Evolutionary conservation across 1,140 invertebrate species (phyloP).

Genomic region (Drosophila pachea): DNA sequence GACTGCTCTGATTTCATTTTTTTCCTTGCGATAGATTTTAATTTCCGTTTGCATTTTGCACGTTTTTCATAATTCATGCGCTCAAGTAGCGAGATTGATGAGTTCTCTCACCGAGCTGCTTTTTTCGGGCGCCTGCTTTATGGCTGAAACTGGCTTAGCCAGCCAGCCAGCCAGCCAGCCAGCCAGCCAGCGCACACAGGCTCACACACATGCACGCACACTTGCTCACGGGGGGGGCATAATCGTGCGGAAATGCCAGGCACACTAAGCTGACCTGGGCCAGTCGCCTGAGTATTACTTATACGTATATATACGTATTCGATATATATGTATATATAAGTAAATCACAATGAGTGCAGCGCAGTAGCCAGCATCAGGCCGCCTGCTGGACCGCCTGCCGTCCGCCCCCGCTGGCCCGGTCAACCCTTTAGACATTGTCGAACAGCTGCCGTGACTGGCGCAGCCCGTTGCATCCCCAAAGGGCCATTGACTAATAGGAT

Average conservation of each 20-base stretch:
- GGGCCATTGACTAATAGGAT: constrained; percentile 79
- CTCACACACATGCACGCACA: constrained; percentile 18
- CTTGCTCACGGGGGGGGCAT: constrained; percentile 43
- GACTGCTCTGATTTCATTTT: constrained; percentile 24
- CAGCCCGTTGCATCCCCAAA: constrained; percentile 58
- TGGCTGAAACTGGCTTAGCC: constrained; percentile 49
- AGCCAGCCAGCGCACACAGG: constrained; percentile 12
- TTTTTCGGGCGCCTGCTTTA: constrained; percentile 33
- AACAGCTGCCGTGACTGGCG: constrained; percentile 49
- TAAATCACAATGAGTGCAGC: constrained; percentile 59
- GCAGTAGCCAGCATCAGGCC: constrained; percentile 33
- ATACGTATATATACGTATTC: constrained; percentile 43
- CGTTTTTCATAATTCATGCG: constrained; percentile 76
- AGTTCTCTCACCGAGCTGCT: constrained; percentile 45
- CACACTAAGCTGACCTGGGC: constrained; percentile 72
- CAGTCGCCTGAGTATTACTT: constrained; percentile 63
- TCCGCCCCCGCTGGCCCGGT: constrained; percentile 2
- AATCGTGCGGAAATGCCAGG: constrained; percentile 74
- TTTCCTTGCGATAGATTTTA: constrained; percentile 67
- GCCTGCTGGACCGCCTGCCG: not conserved
- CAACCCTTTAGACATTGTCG: constrained; percentile 45
- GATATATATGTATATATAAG: constrained; percentile 35
- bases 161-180: too few relatives aligned
- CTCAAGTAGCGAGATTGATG: constrained; percentile 75
- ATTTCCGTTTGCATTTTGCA: constrained; percentile 77